These are phyloP conservation scores for Syrrhaptes paradoxus DNA, from an alignment of 2,113 vertebrate genomes.

Conservation along the genomic window DNA sequence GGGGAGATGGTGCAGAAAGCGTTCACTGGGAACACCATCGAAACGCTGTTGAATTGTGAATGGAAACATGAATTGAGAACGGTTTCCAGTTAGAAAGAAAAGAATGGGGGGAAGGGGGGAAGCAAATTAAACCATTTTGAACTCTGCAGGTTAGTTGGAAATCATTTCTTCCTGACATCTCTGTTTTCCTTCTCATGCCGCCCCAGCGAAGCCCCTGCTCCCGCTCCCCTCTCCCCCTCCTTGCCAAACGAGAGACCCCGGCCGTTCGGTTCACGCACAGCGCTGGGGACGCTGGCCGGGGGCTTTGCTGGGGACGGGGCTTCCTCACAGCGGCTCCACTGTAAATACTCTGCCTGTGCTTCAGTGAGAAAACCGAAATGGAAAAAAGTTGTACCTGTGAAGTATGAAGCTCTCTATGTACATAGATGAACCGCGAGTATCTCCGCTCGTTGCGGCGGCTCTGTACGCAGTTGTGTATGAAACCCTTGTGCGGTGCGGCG, in stretches of 20 bases:
- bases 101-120: no score
- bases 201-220: not conserved
- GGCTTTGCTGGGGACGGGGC: not conserved
- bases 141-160: not conserved
- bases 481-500: slow-evolving; percentile 31
- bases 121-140: not conserved
- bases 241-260: not conserved
- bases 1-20: no score
- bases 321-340: not conserved
- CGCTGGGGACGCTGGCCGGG: not conserved
- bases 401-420: slow-evolving; percentile 52
- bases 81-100: not conserved
- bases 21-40: not conserved
- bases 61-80: not conserved
- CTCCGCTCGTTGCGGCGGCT: slow-evolving; percentile 10
- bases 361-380: slow-evolving; percentile 8
- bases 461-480: slow-evolving; percentile 33
- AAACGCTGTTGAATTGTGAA: not conserved
- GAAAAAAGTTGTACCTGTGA: slow-evolving; percentile 45
- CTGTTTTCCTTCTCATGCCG: not conserved
- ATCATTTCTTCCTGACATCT: not conserved
- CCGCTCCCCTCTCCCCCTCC: not conserved
- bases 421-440: slow-evolving; percentile 23
- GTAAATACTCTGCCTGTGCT: slow-evolving; percentile 46
- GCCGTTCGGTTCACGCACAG: not conserved